Evolutionary conservation across 1,140 invertebrate genomes (phyloP), one percentile per base, ranked within the genome.

Genomic region (Macrosteles quadrilineatus): DNA sequence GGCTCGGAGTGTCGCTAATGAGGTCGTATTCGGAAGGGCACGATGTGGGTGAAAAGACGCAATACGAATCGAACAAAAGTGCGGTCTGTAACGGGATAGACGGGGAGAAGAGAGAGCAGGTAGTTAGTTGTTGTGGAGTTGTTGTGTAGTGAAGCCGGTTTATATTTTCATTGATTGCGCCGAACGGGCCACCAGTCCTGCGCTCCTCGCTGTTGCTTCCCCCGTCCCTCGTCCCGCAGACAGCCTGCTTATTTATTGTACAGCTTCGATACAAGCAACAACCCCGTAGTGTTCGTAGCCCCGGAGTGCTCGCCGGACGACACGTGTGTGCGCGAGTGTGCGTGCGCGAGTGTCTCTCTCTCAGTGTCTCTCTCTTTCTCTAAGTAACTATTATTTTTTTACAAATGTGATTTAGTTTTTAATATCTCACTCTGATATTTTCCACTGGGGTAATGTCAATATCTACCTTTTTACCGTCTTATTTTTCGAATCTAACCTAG

Each of bases 161-260:
- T 75, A 75, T 75, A 75, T 75, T 75, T 75, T 75, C 74, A 75
- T 75, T 75, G 74, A 75, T 75, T 75, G 74, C 70, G 65, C 25
- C 59, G 68, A 59, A 69, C 36, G 32, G 19, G 32, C 21, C 68
- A 45, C 55, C 14, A 50, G 57, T 55, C 66, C 68, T 69, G 71
- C 71, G 71, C 67, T 31, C 11, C 43, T 32, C 57, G 62, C 57
- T 72, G 67, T 72, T 68, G 66, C 71, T 64, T 68, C 36, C 70
- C 32, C 36, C 29, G 55, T 36, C 68, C 53, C 63, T 9, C 53
- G 29, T 1, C 67, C 55, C 17, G 11, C 43, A 50, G 29, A 57
- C 50, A 59, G 68, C 31, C 68, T 66, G 59, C 32, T 74, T 74
- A 74, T 73, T 74, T 74, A 74, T 74, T 73, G 73, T 73, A 71